These are phyloP conservation scores for Trichosurus vulpecula DNA, from an alignment of 2,797 vertebrate species.

Conservation along the genomic window DNA sequence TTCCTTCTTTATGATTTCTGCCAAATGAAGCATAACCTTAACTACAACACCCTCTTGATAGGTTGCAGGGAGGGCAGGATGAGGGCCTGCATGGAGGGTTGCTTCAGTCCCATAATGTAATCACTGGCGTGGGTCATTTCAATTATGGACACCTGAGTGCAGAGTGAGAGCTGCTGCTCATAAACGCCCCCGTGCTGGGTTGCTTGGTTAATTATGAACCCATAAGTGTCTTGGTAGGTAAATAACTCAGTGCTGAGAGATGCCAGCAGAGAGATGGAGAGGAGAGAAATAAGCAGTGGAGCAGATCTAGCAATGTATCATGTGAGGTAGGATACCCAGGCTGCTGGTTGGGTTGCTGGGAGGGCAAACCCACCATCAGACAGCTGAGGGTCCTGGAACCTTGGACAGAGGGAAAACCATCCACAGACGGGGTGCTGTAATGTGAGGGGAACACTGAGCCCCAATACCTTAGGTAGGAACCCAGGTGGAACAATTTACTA, in stretches of 20 bases:
- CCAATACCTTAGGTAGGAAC: background rate
- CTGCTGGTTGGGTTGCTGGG: background rate
- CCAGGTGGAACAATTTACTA: background rate
- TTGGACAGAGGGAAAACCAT: background rate
- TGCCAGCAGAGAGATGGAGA: constrained; percentile 43
- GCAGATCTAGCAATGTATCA: background rate
- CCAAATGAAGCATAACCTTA: constrained; percentile 75
- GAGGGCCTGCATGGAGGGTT: constrained; percentile 37
- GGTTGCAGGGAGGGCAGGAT: constrained; percentile 26
- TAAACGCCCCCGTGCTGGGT: constrained; percentile 57
- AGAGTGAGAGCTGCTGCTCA: constrained; percentile 32
- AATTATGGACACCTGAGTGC: constrained; percentile 74
- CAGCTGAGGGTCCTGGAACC: background rate
- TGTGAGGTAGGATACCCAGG: background rate
- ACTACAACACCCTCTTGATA: constrained; percentile 69
- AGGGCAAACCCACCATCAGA: background rate
- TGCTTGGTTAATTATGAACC: constrained; percentile 75
- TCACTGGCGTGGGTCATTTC: constrained; percentile 80
- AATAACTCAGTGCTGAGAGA: constrained; percentile 72
- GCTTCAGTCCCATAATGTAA: constrained; percentile 74
- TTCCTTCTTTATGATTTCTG: constrained; percentile 67
- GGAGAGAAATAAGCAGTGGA: background rate
- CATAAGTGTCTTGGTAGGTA: constrained; percentile 70
- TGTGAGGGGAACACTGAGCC: background rate
- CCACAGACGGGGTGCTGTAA: no score